Conservation (phyloP, 2,797 vertebrate genomes). For the Melanogrammus aeglefinus region DNA sequence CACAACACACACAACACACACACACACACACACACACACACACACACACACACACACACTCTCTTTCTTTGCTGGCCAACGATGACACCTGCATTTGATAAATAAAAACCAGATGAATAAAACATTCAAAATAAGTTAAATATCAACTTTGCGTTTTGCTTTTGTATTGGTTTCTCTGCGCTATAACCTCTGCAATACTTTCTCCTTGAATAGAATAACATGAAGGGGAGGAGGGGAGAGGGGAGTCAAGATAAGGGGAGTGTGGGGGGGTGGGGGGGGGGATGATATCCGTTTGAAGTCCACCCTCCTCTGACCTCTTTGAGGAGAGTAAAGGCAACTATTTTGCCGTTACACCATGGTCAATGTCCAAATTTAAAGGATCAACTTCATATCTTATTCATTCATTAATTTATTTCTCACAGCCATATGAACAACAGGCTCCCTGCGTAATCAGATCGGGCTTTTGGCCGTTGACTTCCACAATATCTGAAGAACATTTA, state of each 20-base stretch:
- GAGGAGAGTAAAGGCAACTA: constrained; percentile 28
- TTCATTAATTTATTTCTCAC: not conserved
- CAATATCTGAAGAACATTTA: not conserved
- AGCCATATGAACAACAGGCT: too few relatives aligned
- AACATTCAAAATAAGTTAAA: constrained; percentile 60
- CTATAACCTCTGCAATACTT: constrained; percentile 51
- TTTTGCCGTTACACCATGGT: not conserved
- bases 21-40: not conserved
- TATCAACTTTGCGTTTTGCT: not conserved
- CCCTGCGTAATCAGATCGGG: too few relatives aligned
- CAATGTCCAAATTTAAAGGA: not conserved
- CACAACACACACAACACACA: not conserved
- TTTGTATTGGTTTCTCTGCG: constrained; percentile 42
- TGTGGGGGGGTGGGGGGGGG: not conserved
- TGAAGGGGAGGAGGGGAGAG: constrained; percentile 59
- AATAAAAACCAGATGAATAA: constrained; percentile 67
- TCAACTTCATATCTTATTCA: not conserved
- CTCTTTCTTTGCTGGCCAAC: constrained; percentile 44
- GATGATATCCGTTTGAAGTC: constrained; percentile 59
- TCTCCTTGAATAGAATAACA: constrained; percentile 64
- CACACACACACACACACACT: constrained; percentile 17
- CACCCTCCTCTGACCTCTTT: not conserved
- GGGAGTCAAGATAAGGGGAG: constrained; percentile 51
- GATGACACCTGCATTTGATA: constrained; percentile 67
- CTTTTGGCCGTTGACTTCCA: too few relatives aligned